These are phyloP conservation scores for Venustoraphidia nigricollis DNA, from an alignment of 2,888 invertebrate species.

Conservation along the genomic window DNA sequence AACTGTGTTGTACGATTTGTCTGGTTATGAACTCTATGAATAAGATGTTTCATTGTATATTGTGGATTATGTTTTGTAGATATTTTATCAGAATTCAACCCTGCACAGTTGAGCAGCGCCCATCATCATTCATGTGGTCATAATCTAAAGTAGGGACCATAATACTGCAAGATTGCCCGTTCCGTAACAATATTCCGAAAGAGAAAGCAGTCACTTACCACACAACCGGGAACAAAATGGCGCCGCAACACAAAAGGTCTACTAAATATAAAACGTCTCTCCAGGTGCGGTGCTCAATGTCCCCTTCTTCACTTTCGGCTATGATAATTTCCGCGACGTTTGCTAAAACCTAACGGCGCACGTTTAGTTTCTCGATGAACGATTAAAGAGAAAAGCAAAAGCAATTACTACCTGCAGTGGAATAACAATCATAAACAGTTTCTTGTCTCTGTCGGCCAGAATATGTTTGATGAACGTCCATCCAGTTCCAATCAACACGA, in stretches of 20 bases:
- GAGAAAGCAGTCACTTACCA: slow-evolving; percentile 43
- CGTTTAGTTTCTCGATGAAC: background rate
- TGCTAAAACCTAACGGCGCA: slow-evolving; percentile 60
- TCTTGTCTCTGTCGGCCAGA: slow-evolving; percentile 88
- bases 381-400: background rate
- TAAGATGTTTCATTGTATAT: no score
- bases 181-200: background rate
- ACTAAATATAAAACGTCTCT: slow-evolving; percentile 82
- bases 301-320: slow-evolving; percentile 78
- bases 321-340: slow-evolving; percentile 96
- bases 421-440: slow-evolving; percentile 93
- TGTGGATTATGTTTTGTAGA: no score
- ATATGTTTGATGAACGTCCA: slow-evolving; percentile 99
- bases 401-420: slow-evolving; percentile 65
- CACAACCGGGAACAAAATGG: slow-evolving; percentile 91
- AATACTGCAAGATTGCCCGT: no score
- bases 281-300: slow-evolving; percentile 81
- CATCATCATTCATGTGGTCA: no score
- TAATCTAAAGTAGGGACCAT: no score
- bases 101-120: no score
- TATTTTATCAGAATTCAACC: no score
- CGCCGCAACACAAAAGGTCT: slow-evolving; percentile 90
- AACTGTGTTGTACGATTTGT: no score
- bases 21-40: no score
- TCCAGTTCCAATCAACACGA: slow-evolving; percentile 92